Evolutionary conservation across 2,888 invertebrate genomes (phyloP).

Genomic region (Sinelater perroti): DNA sequence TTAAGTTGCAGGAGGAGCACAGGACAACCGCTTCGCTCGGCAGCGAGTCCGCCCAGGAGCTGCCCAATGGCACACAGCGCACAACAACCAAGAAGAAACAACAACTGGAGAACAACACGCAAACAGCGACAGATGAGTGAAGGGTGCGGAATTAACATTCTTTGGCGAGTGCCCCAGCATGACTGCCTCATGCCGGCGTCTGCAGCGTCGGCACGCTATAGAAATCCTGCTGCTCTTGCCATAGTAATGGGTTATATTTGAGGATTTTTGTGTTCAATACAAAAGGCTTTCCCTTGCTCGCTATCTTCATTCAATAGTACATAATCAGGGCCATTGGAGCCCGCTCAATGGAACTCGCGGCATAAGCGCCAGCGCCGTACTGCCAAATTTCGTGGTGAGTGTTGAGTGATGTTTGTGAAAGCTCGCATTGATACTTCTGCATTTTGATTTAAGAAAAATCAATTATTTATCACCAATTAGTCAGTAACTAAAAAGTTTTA

Average conservation of each 20-base stretch:
- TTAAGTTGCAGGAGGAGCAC: no score
- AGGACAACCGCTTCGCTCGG: no score
- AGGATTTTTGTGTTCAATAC: constrained; percentile 46
- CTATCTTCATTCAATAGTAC: constrained; percentile 45
- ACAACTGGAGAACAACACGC: constrained; percentile 8
- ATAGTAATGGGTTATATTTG: constrained; percentile 47
- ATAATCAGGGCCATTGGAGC: constrained; percentile 44
- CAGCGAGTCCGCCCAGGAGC: no score
- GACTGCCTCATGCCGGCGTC: constrained; percentile 41
- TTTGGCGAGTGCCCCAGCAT: constrained; percentile 43
- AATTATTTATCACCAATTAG: no score
- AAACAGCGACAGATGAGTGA: constrained; percentile 3
- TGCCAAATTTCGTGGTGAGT: no score
- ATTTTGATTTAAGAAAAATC: no score
- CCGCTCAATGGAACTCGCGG: constrained; percentile 39
- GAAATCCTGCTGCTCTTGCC: constrained; percentile 42
- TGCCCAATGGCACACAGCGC: no score
- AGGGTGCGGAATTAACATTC: constrained; percentile 40
- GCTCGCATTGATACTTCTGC: no score
- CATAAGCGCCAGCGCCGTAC: constrained; percentile 32
- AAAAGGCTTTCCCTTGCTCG: constrained; percentile 44
- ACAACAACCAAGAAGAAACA: no score
- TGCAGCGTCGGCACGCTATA: constrained; percentile 44
- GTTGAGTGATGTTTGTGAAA: no score
- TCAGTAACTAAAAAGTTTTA: no score